Conservation (phyloP, 1,140 invertebrate genomes). For the Patella vulgata region DNA sequence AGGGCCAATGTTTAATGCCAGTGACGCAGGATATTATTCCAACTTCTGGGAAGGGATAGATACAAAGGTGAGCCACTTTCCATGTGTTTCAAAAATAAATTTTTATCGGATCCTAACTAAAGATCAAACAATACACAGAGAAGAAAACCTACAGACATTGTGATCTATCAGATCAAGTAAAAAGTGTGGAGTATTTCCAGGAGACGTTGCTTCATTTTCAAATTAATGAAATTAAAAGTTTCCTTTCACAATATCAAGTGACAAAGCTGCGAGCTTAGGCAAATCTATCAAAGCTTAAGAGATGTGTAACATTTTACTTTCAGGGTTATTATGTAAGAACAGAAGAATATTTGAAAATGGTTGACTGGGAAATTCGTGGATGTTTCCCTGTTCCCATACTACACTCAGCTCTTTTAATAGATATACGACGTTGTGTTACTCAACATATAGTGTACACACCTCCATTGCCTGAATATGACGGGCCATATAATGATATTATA, state of each 20-base stretch:
- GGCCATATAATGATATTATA: constrained; percentile 93
- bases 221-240: too few species aligned
- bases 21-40: constrained; percentile 81
- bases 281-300: too few species aligned
- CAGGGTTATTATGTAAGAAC: constrained; percentile 90
- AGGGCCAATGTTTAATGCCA: constrained; percentile 87
- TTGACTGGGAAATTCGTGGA: constrained; percentile 78
- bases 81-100: neutral
- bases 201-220: too few species aligned
- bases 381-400: constrained; percentile 92
- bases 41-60: constrained; percentile 97
- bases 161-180: too few species aligned
- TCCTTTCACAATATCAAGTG: too few species aligned
- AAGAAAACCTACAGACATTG: too few species aligned
- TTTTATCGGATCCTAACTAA: too few species aligned
- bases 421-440: constrained; percentile 74
- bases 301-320: constrained; percentile 16
- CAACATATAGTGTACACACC: constrained; percentile 79
- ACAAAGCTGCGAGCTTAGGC: too few species aligned
- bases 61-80: constrained; percentile 61
- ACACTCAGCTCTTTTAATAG: constrained; percentile 86
- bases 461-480: constrained; percentile 73
- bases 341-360: constrained; percentile 85
- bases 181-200: too few species aligned
- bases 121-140: too few species aligned